Percentiles rank a stretch among this genome's conserved stretches.
Evolutionary conservation across 2,888 invertebrate species (phyloP).

Genomic region (Fragum whitleyi): DNA sequence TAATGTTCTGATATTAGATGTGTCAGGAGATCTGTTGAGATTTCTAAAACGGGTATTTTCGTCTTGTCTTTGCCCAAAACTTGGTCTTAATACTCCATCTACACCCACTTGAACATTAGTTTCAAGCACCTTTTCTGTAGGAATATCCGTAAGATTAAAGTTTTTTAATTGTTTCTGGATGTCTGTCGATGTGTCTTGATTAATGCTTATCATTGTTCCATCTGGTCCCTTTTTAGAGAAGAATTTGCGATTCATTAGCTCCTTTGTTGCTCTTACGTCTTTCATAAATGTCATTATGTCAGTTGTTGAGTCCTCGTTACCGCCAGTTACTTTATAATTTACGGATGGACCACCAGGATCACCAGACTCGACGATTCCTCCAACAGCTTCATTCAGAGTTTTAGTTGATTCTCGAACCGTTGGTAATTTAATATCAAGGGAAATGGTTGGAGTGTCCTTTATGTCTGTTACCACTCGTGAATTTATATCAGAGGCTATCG

Average conservation of each 20-base stretch:
- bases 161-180: background rate
- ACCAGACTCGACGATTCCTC: background rate
- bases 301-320: background rate
- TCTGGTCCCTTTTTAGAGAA: background rate
- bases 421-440: background rate
- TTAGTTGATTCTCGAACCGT: background rate
- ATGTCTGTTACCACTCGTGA: background rate
- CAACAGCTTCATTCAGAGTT: background rate
- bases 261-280: conserved; percentile 7
- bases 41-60: conserved; percentile 5
- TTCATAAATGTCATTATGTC: conserved; percentile 21
- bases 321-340: conserved; percentile 3
- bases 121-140: background rate
- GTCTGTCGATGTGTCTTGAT: background rate
- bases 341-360: background rate
- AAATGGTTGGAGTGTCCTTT: background rate
- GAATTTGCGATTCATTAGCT: conserved; percentile 8
- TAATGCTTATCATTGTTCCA: background rate
- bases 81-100: conserved; percentile 4
- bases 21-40: conserved; percentile 1
- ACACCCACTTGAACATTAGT: conserved; percentile 4
- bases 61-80: conserved; percentile 3
- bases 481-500: background rate
- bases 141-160: conserved; percentile 1
- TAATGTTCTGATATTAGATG: background rate